Evolutionary conservation across 1,140 invertebrate species (phyloP), one percentile per base, ranked within the genome.

Genomic region (Grapholita molesta): DNA sequence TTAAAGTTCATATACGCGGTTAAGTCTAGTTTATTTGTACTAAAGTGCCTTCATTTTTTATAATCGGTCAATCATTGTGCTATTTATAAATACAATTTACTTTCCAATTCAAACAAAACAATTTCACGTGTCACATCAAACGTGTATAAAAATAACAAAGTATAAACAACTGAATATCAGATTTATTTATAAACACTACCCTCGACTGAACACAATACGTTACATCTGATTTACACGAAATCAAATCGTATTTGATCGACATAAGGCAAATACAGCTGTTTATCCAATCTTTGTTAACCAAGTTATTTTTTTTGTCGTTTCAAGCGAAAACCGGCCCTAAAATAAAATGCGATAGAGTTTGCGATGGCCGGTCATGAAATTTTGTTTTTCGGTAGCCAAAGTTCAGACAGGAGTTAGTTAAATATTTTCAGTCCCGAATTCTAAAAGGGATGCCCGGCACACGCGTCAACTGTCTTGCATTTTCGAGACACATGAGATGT

Each of bases 121-220:
- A 61, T 61, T 28, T 57, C 55, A 28, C 55, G 55, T 28, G 55
- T 61, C 25, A 61, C 55, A 61, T 61, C 55, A 61, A 61, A 61
- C 55, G 15, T 12, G 55, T 30, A 25, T 61, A 61, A 61, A 61
- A 61, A 61, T 61, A 61, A 61, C 55, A 30, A 61, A 61, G 18
- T 61, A 61, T 61, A 61, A 61, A 61, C 55, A 61, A 61, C 24
- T 28, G 55, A 61, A 61, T 61, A 61, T 61, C 55, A 25, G 55
- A 61, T 61, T 12, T 61, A 61, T 61, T 61, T 61, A 61, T 61
- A 61, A 61, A 61, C 55, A 61, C 55, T 61, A 61, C 55, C 24
- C 55, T 61, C 24, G 11, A 61, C 24, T 4, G 0, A 9, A 1
- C 25, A 32, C 4, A 11, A 15, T 12, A 30, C 18, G 30, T 28